Evolutionary conservation across 2,797 vertebrate species (phyloP).

Genomic region (Mycteria americana): DNA sequence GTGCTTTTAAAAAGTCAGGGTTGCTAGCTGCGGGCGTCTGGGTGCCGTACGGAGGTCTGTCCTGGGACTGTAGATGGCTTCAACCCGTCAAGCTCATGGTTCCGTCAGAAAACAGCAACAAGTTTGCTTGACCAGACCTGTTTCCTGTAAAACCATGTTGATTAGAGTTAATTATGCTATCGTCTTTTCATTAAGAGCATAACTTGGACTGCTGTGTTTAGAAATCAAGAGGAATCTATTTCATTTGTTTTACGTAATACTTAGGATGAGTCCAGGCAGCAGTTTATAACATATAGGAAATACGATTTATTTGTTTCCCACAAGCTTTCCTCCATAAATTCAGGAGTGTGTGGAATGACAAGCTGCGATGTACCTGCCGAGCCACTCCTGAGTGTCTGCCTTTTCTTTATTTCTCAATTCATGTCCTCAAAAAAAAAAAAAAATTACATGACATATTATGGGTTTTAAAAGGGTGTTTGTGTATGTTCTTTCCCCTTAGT

Average conservation of each 20-base stretch:
- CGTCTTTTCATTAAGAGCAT: not conserved
- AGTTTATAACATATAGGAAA: not conserved
- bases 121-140: not conserved
- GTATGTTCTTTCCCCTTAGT: not conserved
- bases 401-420: slow-evolving; percentile 8
- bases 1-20: not conserved
- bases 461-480: not conserved
- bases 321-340: not conserved
- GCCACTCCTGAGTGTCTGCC: not conserved
- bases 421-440: not conserved
- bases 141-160: not conserved
- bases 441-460: not conserved
- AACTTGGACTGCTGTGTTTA: not conserved
- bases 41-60: not conserved
- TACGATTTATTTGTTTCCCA: not conserved
- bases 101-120: not conserved
- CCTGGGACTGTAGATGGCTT: not conserved
- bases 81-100: not conserved
- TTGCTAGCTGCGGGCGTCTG: not conserved
- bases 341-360: not conserved
- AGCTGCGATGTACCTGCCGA: not conserved
- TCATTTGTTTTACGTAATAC: not conserved
- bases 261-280: not conserved
- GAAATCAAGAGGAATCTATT: not conserved
- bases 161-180: not conserved